phyloP scores from a whole-genome alignment of 2,888 invertebrate genomes.

The Pyrgus malvae region DNA sequence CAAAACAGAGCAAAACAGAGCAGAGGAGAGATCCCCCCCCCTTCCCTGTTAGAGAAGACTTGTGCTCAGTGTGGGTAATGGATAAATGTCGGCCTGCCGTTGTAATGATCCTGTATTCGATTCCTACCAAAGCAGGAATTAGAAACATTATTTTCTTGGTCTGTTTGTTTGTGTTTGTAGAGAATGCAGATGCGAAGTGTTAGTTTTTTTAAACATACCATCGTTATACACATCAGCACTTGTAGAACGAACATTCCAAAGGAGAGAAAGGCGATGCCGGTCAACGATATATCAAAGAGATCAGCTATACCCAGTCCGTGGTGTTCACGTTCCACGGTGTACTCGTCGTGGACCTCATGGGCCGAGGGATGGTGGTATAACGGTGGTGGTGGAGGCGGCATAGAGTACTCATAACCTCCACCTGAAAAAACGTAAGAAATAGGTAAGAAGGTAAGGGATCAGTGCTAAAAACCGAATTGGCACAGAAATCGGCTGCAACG shows the following conservation, averaged over 20 bases:
- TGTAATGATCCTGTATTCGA: too few species aligned
- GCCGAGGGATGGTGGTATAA: constrained; percentile 49
- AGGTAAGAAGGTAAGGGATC: background rate
- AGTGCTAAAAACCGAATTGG: background rate
- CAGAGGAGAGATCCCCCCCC: too few species aligned
- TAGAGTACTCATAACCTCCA: constrained; percentile 71
- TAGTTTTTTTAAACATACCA: constrained; percentile 63
- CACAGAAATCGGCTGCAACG: too few species aligned
- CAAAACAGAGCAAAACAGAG: too few species aligned
- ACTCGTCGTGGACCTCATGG: constrained; percentile 51
- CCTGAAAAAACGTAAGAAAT: constrained; percentile 41
- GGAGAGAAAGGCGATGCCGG: constrained; percentile 90
- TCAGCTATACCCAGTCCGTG: constrained; percentile 86
- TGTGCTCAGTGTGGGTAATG: too few species aligned
- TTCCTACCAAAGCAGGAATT: too few species aligned
- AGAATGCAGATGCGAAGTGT: background rate
- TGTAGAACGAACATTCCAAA: constrained; percentile 91
- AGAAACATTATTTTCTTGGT: too few species aligned
- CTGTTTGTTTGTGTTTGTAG: too few species aligned
- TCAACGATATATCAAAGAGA: constrained; percentile 90
- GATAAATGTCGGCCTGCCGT: too few species aligned
- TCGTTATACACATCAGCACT: constrained; percentile 88
- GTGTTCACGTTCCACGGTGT: constrained; percentile 65
- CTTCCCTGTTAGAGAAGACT: too few species aligned
- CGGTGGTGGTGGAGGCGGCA: constrained; percentile 73